Base-by-base conservation (phyloP, 2,888 invertebrate species). In the Noctua fimbriata region DNA sequence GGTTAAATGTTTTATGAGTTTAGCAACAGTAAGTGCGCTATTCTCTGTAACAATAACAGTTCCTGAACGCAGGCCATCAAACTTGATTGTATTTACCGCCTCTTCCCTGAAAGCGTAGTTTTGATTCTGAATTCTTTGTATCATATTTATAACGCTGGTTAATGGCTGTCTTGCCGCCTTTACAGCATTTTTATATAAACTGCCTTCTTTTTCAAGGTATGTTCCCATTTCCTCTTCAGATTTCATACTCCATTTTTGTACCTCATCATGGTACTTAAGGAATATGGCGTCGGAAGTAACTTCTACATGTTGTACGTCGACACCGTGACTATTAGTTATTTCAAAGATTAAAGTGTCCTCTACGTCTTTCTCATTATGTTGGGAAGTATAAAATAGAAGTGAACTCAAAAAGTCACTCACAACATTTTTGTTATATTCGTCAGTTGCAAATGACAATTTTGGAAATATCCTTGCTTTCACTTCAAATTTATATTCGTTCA, bases 161-260 rank as follows among this genome's bases (percentile, higher is more conserved):
- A 75, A 18, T 24, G 52, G 41, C 52, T 76, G 74, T 28, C 24
- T 76, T 7, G 76, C 76, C 10, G 52, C 41, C 12, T 18, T 41
- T 12, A 85, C 74, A 36, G 86, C 69, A 69, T 36, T 28, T 66
- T 76, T 21, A 69, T 79, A 86, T n/a, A 47, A 78, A 55, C 24
- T 52, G 4, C 41, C 60, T 41, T 72, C 18, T 72, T 67, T 85
- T 5, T 71, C 71, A 6, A 85, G 75, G 65, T 82, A 85, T 14
- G 49, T 60, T 24, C 66, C 85, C 9, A 55, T 69, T n/a, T 55
- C 79, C 9, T n/a, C 55, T 67, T 66, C 71, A 16, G 67, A 14
- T 52, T 7, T 28, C 74, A 79, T 77, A 78, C 86, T 81, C 86
- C 86, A 86, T 52, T 75, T 76, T 66, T 81, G 78, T 18, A 85